These are phyloP conservation scores for Leptonema lineaticorne DNA, from an alignment of 1,140 invertebrate genomes.

Conservation along the genomic window DNA sequence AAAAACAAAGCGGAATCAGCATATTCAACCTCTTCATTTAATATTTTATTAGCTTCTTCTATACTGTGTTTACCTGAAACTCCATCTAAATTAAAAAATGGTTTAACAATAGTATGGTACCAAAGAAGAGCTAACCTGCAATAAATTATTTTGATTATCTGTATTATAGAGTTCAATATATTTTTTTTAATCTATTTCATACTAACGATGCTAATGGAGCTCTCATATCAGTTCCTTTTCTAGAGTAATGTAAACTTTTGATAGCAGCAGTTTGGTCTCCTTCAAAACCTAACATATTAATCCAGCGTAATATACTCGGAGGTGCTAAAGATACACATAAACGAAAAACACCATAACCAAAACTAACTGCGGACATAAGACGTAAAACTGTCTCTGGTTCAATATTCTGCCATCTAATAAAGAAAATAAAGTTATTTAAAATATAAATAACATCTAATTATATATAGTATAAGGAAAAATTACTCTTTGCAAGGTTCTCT, in stretches of 20 bases:
- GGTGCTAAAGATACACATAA: constrained; percentile 70
- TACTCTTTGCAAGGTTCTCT: constrained; percentile 35
- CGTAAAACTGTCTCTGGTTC: constrained; percentile 58
- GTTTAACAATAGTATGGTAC: constrained; percentile 74
- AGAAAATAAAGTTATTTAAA: background rate
- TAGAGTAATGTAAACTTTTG: constrained; percentile 64
- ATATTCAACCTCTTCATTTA: constrained; percentile 62
- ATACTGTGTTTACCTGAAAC: constrained; percentile 62
- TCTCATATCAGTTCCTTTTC: constrained; percentile 68
- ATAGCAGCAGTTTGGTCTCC: constrained; percentile 65
- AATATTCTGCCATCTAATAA: constrained; percentile 43
- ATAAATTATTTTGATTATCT: background rate
- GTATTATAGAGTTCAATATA: background rate
- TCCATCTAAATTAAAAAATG: constrained; percentile 71
- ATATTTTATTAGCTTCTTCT: constrained; percentile 60
- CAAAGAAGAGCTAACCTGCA: constrained; percentile 67
- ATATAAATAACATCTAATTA: too few relatives aligned
- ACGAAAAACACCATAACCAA: constrained; percentile 74
- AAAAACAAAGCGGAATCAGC: constrained; percentile 68
- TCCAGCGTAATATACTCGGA: constrained; percentile 65
- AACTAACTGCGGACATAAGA: constrained; percentile 70
- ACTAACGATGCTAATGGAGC: constrained; percentile 70
- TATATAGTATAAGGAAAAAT: too few relatives aligned
- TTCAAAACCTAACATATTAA: constrained; percentile 72
- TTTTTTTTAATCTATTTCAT: background rate